A percentile compares a stretch with the other conserved stretches of the same genome.
phyloP scores from a whole-genome alignment of 2,888 invertebrate species.

The Thereva unica region DNA sequence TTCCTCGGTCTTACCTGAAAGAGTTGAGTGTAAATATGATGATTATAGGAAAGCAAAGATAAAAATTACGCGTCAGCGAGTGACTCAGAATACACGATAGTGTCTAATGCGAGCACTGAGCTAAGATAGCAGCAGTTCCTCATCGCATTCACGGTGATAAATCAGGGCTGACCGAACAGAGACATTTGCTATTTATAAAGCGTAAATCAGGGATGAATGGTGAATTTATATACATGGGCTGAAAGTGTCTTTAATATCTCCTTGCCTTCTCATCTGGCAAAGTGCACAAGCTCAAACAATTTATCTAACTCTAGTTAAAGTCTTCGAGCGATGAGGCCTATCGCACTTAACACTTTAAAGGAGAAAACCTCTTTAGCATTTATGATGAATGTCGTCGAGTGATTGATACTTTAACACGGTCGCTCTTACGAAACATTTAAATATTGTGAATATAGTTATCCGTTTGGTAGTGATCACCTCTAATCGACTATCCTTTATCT shows the following conservation, averaged over 20 bases:
- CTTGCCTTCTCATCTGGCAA: not conserved
- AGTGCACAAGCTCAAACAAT: not conserved
- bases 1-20: too few species aligned
- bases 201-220: not conserved
- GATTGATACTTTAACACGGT: slow-evolving; percentile 21
- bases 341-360: slow-evolving; percentile 22
- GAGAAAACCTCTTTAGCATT: slow-evolving; percentile 20
- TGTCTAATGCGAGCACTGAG: not conserved
- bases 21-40: not conserved
- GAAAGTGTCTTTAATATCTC: not conserved
- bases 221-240: not conserved
- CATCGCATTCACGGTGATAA: slow-evolving; percentile 5
- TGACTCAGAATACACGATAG: too few species aligned
- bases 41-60: slow-evolving; percentile 1
- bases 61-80: not conserved
- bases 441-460: slow-evolving; percentile 14
- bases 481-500: slow-evolving; percentile 27
- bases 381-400: slow-evolving; percentile 24
- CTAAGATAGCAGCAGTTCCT: not conserved
- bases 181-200: too few species aligned
- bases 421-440: not conserved
- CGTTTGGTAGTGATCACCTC: slow-evolving; percentile 23
- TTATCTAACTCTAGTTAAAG: slow-evolving; percentile 22
- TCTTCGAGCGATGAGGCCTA: slow-evolving; percentile 9
- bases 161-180: not conserved